Evolutionary conservation across 1,140 invertebrate genomes (phyloP), one percentile per base, ranked within the genome.

Genomic region (Drosophila saltans): DNA sequence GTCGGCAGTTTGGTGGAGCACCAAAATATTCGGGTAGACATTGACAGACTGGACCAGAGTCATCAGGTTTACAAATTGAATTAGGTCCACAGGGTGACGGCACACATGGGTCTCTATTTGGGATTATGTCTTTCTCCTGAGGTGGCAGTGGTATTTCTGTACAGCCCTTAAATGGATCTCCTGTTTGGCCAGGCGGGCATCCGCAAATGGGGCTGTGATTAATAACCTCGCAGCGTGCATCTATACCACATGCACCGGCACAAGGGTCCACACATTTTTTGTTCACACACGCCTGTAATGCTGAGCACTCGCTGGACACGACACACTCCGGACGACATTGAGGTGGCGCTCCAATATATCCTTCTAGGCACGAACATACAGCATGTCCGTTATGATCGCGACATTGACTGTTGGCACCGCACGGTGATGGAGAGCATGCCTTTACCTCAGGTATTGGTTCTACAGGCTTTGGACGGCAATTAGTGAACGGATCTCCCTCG

Each of bases 231-330:
- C 97, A 98, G 36, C 96, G 93, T n/a, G 97, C 96, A 56, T 95
- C 95, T 11, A 95, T 88, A 2, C 97, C 97, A 91, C 97, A 98
- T 8, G 96, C 94, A 26, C 96, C 96, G 7, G 95, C 93, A 90
- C 97, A 98, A 3, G 97, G 97, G 93, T 98, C 96, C 0, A 96
- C 95, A 91, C 97, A 98, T 85, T 96, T 97, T 78, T 96, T 95
- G 84, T 96, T 96, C 1, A 97, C 94, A 82, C 97, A 98, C 26
- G 96, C 96, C 85, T 96, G 95, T 28, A 95, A 94, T 43, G 94
- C 94, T 2, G 96, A 93, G 91, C 97, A 98, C 92, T 98, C 97
- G 1, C 95, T 95, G 77, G 96, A 97, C 1, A 97, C 95, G 16
- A 97, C 92, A 92, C 97, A 98, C 93, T 98, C 97, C 9, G 97